Evolutionary conservation across 92 coral and sea anemone genomes (phyloP).

Genomic region (Muricea muricata): DNA sequence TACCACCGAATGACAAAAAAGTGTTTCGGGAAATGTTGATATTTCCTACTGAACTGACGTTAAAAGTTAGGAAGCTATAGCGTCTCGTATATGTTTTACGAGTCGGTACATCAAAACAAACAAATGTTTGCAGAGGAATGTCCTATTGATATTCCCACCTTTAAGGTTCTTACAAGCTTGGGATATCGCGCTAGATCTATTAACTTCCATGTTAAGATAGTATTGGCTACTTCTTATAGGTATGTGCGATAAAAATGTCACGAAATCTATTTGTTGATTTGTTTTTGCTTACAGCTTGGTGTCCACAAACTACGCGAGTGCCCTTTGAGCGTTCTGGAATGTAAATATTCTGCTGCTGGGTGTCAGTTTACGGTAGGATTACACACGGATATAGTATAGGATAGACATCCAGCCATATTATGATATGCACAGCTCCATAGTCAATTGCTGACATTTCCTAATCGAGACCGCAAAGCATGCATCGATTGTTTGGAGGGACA

Average conservation of each 20-base stretch:
- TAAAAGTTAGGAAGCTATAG: too few relatives aligned
- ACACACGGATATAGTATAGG: too few relatives aligned
- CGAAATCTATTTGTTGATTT: not conserved
- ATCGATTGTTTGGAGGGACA: too few relatives aligned
- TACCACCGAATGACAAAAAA: not conserved
- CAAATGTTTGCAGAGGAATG: not conserved
- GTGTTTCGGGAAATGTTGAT: not conserved
- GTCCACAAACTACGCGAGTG: constrained; percentile 81
- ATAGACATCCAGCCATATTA: too few relatives aligned
- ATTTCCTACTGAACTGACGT: not conserved
- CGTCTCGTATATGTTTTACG: too few relatives aligned
- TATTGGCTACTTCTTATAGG: too few relatives aligned
- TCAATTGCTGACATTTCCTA: too few relatives aligned
- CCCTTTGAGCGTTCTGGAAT: constrained; percentile 77
- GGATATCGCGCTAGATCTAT: too few relatives aligned
- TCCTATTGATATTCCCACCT: not conserved
- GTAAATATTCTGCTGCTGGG: constrained; percentile 89
- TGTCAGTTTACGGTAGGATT: constrained; percentile 89
- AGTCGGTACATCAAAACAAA: not conserved
- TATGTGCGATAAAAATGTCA: not conserved
- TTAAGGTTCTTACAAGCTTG: too few relatives aligned
- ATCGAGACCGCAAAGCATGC: too few relatives aligned
- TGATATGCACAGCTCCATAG: too few relatives aligned
- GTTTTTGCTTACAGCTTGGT: constrained; percentile 61
- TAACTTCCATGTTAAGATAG: too few relatives aligned